These are phyloP conservation scores for Micromys minutus DNA, from an alignment of 2,113 vertebrate species.

Conservation along the genomic window DNA sequence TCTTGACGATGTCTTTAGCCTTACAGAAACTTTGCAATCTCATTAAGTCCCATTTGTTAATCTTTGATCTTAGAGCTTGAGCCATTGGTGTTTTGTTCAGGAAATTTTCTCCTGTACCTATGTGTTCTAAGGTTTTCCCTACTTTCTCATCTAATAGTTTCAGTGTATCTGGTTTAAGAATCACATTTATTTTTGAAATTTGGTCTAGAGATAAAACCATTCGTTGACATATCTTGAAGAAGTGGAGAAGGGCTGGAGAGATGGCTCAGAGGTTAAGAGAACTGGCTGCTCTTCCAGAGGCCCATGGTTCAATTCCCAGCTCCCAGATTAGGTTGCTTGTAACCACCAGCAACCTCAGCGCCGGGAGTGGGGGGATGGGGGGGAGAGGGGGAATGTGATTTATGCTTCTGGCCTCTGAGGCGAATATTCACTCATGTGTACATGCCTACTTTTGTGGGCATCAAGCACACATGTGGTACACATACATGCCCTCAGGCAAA, in stretches of 20 bases:
- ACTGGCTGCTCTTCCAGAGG: neutral
- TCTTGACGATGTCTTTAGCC: too few species aligned
- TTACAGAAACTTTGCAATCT: too few species aligned
- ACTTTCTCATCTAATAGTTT: too few species aligned
- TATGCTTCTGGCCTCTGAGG: too few species aligned
- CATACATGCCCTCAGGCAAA: neutral
- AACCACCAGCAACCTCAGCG: neutral
- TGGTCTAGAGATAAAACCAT: slow-evolving; percentile 13
- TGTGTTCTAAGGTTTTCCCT: too few species aligned
- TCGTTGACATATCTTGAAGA: neutral
- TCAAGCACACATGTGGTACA: neutral
- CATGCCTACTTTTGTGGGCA: too few species aligned
- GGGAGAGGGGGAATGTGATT: neutral
- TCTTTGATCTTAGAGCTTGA: too few species aligned
- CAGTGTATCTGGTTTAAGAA: too few species aligned
- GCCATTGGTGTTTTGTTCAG: too few species aligned
- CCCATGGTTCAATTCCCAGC: neutral
- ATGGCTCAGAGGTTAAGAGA: neutral
- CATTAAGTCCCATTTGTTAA: too few species aligned
- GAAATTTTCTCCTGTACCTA: too few species aligned
- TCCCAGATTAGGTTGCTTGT: neutral
- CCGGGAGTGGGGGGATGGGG: neutral
- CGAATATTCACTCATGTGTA: neutral
- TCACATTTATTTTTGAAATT: neutral
- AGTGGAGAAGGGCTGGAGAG: neutral